Evolutionary conservation across 2,797 vertebrate species (phyloP).

Genomic region (Ciconia nigra): DNA sequence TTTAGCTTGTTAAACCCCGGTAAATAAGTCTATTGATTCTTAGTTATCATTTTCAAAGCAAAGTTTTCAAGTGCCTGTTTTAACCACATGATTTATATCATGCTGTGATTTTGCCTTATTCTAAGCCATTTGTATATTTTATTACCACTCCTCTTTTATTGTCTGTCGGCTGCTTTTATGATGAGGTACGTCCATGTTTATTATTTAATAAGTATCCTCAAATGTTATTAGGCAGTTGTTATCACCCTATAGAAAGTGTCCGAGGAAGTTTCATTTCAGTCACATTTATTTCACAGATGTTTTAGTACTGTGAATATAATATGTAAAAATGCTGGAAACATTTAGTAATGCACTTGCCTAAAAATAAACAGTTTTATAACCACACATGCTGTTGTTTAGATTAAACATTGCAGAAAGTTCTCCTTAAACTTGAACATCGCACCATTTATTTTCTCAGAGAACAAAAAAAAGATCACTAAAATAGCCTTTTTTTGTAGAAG

Average conservation of each 20-base stretch:
- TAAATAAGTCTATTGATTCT: constrained; percentile 69
- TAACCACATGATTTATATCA: background rate
- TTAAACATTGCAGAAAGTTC: constrained; percentile 70
- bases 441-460: constrained; percentile 66
- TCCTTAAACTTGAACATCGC: constrained; percentile 59
- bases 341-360: constrained; percentile 75
- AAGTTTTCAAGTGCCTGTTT: constrained; percentile 60
- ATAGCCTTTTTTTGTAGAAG: constrained; percentile 33
- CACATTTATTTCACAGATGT: constrained; percentile 75
- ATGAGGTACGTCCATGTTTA: constrained; percentile 41
- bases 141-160: constrained; percentile 63
- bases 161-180: constrained; percentile 66
- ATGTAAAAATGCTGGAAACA: constrained; percentile 74
- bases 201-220: constrained; percentile 61
- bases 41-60: constrained; percentile 62
- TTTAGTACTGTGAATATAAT: constrained; percentile 70
- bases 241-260: constrained; percentile 58
- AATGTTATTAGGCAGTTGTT: constrained; percentile 55
- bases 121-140: constrained; percentile 53
- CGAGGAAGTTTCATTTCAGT: constrained; percentile 65
- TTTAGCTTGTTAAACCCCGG: constrained; percentile 64
- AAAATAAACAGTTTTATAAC: constrained; percentile 78
- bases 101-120: constrained; percentile 49
- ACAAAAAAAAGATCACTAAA: constrained; percentile 18
- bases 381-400: constrained; percentile 73